These are phyloP conservation scores for Thaumatotibia leucotreta DNA, from an alignment of 1,140 invertebrate species.

Conservation along the genomic window DNA sequence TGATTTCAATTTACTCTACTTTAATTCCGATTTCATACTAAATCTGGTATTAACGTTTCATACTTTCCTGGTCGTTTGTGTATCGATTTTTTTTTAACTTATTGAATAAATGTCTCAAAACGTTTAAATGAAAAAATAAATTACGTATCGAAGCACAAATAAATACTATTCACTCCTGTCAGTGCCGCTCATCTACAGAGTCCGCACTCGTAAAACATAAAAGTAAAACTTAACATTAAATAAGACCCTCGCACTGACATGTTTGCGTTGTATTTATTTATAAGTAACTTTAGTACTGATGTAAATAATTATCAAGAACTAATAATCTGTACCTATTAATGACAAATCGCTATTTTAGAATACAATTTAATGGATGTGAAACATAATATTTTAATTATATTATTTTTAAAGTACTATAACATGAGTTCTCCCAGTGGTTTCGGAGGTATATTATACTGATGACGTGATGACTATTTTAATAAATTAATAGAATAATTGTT, in stretches of 20 bases:
- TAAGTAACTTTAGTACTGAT: not conserved
- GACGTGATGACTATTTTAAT: not conserved
- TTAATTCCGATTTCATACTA: not conserved
- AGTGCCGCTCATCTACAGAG: not conserved
- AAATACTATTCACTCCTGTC: not conserved
- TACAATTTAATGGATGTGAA: not conserved
- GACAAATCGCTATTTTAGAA: not conserved
- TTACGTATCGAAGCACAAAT: not conserved
- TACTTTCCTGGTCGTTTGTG: too few relatives aligned
- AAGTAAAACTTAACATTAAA: too few relatives aligned
- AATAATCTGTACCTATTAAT: not conserved
- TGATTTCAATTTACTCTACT: too few relatives aligned
- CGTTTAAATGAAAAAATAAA: not conserved
- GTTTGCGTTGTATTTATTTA: not conserved
- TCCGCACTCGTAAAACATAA: too few relatives aligned
- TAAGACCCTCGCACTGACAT: not conserved
- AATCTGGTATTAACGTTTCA: too few relatives aligned
- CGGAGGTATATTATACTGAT: not conserved
- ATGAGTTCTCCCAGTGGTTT: slow-evolving; percentile 1
- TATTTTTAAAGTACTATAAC: not conserved
- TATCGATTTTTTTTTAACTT: too few relatives aligned
- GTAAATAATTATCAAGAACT: not conserved
- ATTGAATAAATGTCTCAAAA: not conserved
- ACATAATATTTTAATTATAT: not conserved
- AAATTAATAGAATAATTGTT: not conserved